Percentiles rank a stretch among this genome's conserved stretches.
phyloP scores from a whole-genome alignment of 2,888 invertebrate species.

The Eupithecia exiguata region DNA sequence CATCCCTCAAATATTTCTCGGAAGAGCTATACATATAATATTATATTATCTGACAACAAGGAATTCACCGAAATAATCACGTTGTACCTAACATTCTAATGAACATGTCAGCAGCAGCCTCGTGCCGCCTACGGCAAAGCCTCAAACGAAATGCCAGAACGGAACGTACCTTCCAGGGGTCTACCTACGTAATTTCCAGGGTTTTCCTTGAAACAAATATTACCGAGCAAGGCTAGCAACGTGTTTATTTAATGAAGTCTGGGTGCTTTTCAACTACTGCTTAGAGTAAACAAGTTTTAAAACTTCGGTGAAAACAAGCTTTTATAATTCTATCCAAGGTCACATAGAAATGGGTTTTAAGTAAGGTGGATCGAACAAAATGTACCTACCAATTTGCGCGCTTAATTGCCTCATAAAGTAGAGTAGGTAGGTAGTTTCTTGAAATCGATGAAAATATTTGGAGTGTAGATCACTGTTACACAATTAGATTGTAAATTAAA shows the following conservation, averaged over 20 bases:
- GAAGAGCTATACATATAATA: too few relatives aligned
- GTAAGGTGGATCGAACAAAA: background rate
- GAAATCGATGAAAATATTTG: background rate
- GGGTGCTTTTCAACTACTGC: conserved; percentile 1
- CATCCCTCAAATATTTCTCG: background rate
- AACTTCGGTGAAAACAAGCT: conserved; percentile 12
- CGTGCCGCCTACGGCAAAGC: conserved; percentile 22
- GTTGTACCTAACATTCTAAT: conserved; percentile 1
- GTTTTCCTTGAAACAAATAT: conserved; percentile 12
- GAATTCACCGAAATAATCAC: conserved; percentile 1
- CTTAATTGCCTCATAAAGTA: background rate
- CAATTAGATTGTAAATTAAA: background rate
- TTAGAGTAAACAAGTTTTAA: conserved; percentile 15
- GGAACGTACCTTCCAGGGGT: too few relatives aligned
- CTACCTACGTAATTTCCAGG: background rate
- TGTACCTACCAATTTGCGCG: background rate
- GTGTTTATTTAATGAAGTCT: background rate
- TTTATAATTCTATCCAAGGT: conserved; percentile 1
- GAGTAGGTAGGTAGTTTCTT: too few relatives aligned
- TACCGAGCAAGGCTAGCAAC: background rate
- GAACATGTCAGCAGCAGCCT: conserved; percentile 25
- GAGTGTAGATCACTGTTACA: background rate
- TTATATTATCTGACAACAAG: background rate
- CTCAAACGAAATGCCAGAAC: conserved; percentile 5
- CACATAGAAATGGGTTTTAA: background rate